These are phyloP conservation scores for Poecilia gillii DNA, from an alignment of 2,797 vertebrate species.

Conservation along the genomic window DNA sequence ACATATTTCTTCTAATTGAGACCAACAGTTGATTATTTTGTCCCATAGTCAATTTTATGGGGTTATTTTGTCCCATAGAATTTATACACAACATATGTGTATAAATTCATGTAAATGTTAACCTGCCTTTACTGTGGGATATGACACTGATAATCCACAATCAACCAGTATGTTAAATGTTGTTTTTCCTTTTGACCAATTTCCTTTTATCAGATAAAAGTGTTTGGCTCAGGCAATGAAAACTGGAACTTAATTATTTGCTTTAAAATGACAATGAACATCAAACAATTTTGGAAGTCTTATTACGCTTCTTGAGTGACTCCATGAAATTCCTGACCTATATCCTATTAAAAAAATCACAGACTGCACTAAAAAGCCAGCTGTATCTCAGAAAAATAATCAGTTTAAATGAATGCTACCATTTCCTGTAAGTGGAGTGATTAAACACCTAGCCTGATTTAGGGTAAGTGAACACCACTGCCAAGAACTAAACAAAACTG, in stretches of 20 bases:
- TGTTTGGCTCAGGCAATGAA: not conserved
- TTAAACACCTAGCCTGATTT: not conserved
- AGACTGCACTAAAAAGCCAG: not conserved
- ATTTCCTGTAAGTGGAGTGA: not conserved
- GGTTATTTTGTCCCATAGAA: not conserved
- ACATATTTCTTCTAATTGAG: not conserved
- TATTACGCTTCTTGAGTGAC: not conserved
- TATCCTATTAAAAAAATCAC: not conserved
- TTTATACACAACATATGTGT: not conserved
- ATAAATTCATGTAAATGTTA: not conserved
- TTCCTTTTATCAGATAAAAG: not conserved
- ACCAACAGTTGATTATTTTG: not conserved
- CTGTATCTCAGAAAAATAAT: not conserved
- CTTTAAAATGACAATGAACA: not conserved
- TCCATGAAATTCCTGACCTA: not conserved
- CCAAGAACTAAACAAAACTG: not conserved
- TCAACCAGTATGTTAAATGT: not conserved
- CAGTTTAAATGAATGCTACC: not conserved
- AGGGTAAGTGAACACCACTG: not conserved
- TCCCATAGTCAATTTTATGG: not conserved
- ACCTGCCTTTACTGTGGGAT: not conserved
- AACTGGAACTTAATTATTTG: not conserved
- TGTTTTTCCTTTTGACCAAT: not conserved
- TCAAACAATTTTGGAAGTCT: not conserved
- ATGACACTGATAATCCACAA: not conserved